These are phyloP conservation scores for Noctilio leporinus DNA, from an alignment of 2,113 vertebrate genomes.

Conservation along the genomic window DNA sequence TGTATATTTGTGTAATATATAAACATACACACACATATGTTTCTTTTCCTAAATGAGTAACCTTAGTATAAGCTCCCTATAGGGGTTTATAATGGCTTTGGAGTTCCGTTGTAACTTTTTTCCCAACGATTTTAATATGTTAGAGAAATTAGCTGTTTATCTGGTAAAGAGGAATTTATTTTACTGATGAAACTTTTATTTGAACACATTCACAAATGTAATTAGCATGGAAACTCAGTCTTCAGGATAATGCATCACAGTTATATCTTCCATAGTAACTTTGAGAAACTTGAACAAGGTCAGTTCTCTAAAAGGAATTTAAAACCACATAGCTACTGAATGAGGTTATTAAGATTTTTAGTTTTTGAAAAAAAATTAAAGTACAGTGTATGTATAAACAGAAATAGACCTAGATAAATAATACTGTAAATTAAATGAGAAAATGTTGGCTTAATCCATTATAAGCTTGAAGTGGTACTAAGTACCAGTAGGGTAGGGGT, in stretches of 20 bases:
- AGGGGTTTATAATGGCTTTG: background rate
- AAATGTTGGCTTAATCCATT: background rate
- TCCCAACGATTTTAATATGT: background rate
- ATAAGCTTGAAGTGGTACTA: background rate
- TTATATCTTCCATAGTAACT: background rate
- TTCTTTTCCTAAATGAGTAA: background rate
- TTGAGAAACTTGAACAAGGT: background rate
- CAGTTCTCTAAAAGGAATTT: conserved; percentile 21
- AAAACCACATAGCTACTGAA: background rate
- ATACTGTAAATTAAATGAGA: background rate
- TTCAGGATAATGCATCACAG: background rate
- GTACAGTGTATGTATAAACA: background rate
- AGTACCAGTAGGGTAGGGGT: background rate
- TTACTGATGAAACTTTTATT: conserved; percentile 38
- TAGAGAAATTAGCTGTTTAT: conserved; percentile 17
- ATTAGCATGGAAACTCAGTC: background rate
- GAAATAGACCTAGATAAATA: conserved; percentile 10
- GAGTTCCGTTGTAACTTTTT: conserved; percentile 32
- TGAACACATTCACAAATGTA: conserved; percentile 11
- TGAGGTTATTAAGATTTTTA: background rate
- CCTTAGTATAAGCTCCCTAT: background rate
- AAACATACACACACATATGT: background rate
- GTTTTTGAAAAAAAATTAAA: background rate
- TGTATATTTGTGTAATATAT: background rate
- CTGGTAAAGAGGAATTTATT: conserved; percentile 18